Conservation (phyloP, 2,113 vertebrate species). For the Thalassoma bifasciatum region DNA sequence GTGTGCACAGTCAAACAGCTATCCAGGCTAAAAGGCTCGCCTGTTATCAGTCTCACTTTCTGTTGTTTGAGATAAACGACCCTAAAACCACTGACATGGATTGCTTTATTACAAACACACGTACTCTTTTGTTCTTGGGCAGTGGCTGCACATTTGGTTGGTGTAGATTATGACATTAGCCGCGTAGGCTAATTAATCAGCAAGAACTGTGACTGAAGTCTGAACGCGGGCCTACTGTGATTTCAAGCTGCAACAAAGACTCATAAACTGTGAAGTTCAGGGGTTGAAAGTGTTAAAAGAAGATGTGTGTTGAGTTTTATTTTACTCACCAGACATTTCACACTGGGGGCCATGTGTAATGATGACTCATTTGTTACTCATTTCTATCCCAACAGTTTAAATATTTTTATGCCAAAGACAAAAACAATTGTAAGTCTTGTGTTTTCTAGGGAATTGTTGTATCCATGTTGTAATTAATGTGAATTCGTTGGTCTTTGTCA, state of each 20-base stretch:
- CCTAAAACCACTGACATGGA: not conserved
- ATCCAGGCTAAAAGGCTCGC: constrained; percentile 39
- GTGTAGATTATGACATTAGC: constrained; percentile 29
- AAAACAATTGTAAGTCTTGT: not conserved
- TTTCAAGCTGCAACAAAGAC: constrained; percentile 56
- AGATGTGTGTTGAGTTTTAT: not conserved
- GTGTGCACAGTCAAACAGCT: constrained; percentile 43
- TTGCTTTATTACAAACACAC: not conserved
- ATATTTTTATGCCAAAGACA: not conserved
- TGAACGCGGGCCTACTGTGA: constrained; percentile 56
- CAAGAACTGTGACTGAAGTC: constrained; percentile 42
- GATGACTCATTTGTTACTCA: not conserved
- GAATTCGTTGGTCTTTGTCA: constrained; percentile 15
- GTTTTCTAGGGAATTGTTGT: not conserved
- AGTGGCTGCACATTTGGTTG: not conserved
- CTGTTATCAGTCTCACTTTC: not conserved
- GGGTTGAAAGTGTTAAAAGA: not conserved
- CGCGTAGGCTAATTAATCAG: constrained; percentile 44
- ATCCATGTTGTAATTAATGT: not conserved
- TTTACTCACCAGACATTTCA: not conserved
- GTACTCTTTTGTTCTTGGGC: not conserved
- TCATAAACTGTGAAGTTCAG: constrained; percentile 45
- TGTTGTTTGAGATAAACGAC: not conserved
- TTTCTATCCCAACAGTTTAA: not conserved
- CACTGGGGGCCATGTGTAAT: too few species aligned